phyloP scores from a whole-genome alignment of 2,888 invertebrate genomes.

The Morinoia aosen region DNA sequence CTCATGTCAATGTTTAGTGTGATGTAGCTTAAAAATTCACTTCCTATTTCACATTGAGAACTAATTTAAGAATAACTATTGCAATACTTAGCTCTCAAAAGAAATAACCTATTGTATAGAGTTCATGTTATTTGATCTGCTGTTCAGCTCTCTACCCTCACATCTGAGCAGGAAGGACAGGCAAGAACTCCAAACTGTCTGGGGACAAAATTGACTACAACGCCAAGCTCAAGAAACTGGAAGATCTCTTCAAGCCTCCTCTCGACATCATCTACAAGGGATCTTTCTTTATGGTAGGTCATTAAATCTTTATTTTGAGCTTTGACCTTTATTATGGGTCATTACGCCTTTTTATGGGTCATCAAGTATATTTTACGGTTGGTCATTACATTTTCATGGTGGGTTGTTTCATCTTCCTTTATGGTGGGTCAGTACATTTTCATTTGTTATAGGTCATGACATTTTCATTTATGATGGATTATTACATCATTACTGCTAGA shows the following conservation, averaged over 20 bases:
- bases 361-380: background rate
- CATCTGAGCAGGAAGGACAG: background rate
- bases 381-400: background rate
- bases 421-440: too few species aligned
- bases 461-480: too few species aligned
- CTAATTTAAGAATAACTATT: background rate
- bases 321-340: too few species aligned
- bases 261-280: constrained; percentile 77
- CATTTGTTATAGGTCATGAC: too few species aligned
- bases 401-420: too few species aligned
- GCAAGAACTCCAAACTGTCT: background rate
- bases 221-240: constrained; percentile 73
- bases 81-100: background rate
- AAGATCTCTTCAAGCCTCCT: constrained; percentile 80
- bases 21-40: background rate
- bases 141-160: background rate
- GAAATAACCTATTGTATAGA: background rate
- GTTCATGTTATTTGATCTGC: background rate
- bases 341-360: too few species aligned
- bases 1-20: too few species aligned
- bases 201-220: background rate
- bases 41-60: background rate
- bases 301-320: background rate
- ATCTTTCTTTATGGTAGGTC: constrained; percentile 71
- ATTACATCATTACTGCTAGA: too few species aligned